Evolutionary conservation across 2,797 vertebrate genomes (phyloP).

Genomic region (Yasuhikotakia modesta): DNA sequence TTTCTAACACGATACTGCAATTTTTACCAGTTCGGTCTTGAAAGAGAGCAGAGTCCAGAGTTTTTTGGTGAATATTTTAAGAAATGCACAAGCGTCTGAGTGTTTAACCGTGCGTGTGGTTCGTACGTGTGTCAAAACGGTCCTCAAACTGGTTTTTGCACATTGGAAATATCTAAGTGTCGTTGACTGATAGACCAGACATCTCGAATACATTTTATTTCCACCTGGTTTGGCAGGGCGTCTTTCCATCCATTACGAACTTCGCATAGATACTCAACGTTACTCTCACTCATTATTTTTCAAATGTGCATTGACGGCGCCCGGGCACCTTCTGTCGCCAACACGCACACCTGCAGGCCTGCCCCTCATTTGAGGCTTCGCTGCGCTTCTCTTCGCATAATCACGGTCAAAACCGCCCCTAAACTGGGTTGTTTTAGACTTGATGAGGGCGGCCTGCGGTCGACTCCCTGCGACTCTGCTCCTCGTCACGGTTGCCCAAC

Average conservation of each 20-base stretch:
- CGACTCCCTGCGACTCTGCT: conserved; percentile 44
- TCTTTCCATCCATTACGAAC: conserved; percentile 43
- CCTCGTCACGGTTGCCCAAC: conserved; percentile 44
- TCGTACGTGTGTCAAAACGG: conserved; percentile 24
- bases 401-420: conserved; percentile 30
- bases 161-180: conserved; percentile 43
- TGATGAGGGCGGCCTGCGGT: conserved; percentile 42
- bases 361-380: neutral
- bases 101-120: conserved; percentile 19
- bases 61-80: conserved; percentile 6
- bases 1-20: neutral
- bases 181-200: conserved; percentile 41
- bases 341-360: conserved; percentile 49
- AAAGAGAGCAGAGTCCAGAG: conserved; percentile 9
- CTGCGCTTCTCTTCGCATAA: conserved; percentile 10
- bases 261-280: conserved; percentile 9
- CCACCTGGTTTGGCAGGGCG: conserved; percentile 43
- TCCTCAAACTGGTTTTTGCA: conserved; percentile 52
- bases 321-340: conserved; percentile 26
- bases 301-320: conserved; percentile 33
- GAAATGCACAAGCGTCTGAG: neutral
- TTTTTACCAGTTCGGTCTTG: conserved; percentile 11
- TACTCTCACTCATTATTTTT: conserved; percentile 13
- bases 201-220: conserved; percentile 36
- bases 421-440: conserved; percentile 41